phyloP scores from a whole-genome alignment of 2,797 vertebrate genomes.

The Peromyscus eremicus region DNA sequence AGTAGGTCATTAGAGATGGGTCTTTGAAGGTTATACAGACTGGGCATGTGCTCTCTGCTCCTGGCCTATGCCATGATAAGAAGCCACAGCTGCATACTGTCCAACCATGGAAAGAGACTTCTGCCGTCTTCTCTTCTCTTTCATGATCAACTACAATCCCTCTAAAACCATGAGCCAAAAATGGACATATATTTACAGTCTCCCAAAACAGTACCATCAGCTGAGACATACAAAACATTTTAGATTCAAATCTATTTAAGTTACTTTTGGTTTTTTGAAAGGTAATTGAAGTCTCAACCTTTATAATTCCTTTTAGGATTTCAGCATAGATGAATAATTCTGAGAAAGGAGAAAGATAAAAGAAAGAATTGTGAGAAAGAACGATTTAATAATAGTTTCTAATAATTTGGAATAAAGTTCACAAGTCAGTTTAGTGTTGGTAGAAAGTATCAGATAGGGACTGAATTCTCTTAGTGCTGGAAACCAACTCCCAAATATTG shows the following conservation, averaged over 20 bases:
- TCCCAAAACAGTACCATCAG: background rate
- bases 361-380: background rate
- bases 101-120: background rate
- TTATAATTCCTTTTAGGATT: background rate
- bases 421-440: background rate
- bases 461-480: background rate
- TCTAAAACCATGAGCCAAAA: background rate
- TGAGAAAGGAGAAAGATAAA: background rate
- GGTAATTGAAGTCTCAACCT: background rate
- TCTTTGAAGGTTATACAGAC: background rate
- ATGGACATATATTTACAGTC: background rate
- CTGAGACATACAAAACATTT: background rate
- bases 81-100: background rate
- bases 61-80: background rate
- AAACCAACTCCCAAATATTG: background rate
- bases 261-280: background rate
- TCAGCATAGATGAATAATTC: background rate
- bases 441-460: background rate
- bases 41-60: background rate
- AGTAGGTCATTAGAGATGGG: no score
- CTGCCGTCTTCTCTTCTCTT: background rate
- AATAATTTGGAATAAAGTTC: slow-evolving; percentile 7
- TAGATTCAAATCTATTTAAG: background rate
- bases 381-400: background rate
- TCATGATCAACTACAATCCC: background rate